Conservation (phyloP, 1,140 invertebrate species). For the Mesaphorura yosii region DNA sequence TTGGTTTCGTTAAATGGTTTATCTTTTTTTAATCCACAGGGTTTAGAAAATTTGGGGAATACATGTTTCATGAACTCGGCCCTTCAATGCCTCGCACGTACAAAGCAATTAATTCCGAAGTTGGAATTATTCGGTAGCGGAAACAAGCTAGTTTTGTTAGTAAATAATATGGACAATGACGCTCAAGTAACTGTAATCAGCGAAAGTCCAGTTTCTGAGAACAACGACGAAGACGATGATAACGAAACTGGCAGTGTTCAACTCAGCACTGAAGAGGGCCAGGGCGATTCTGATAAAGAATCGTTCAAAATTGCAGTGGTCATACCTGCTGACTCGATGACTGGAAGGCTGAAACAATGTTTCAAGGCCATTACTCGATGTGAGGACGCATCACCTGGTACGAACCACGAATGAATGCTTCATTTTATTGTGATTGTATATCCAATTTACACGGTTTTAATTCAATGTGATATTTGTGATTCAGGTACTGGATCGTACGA, state of each 20-base stretch:
- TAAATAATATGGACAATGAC: slow-evolving; percentile 5
- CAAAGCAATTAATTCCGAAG: slow-evolving; percentile 11
- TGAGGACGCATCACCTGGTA: slow-evolving; percentile 37
- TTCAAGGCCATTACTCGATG: slow-evolving; percentile 23
- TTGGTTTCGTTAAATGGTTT: too few species aligned
- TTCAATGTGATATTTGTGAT: neutral
- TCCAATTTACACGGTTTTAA: neutral
- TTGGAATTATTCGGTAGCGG: slow-evolving; percentile 24
- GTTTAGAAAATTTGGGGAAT: slow-evolving; percentile 45
- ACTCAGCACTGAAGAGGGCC: neutral
- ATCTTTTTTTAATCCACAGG: slow-evolving; percentile 31
- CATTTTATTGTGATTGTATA: neutral
- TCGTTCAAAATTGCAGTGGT: slow-evolving; percentile 15
- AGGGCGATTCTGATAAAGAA: neutral
- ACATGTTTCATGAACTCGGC: slow-evolving; percentile 55
- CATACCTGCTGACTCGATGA: slow-evolving; percentile 25
- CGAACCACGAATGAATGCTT: slow-evolving; percentile 32
- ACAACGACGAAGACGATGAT: neutral
- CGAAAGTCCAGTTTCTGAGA: neutral
- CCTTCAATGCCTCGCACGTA: slow-evolving; percentile 38
- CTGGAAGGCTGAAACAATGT: slow-evolving; percentile 16
- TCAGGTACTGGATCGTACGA: slow-evolving; percentile 43
- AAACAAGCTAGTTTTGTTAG: slow-evolving; percentile 9
- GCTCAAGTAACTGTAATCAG: slow-evolving; percentile 8
- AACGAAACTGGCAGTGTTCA: neutral